Conservation (phyloP, 2,113 vertebrate genomes). For the Ameiurus melas region DNA sequence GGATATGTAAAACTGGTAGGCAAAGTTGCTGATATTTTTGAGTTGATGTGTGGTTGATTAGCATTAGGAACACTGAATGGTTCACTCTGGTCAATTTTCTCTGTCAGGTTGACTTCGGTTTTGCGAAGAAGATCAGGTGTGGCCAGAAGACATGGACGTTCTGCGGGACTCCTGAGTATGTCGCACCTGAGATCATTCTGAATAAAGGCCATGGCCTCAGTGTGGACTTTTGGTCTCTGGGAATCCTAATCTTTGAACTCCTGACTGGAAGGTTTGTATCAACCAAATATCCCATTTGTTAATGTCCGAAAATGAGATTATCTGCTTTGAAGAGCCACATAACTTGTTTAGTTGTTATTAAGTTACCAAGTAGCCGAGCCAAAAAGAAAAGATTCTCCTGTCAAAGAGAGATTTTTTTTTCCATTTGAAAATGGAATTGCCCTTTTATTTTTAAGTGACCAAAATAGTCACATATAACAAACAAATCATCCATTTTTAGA, state of each 20-base stretch:
- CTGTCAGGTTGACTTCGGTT: slow-evolving; percentile 90
- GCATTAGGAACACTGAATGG: background rate
- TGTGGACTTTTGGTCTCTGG: slow-evolving; percentile 93
- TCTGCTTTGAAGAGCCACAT: background rate
- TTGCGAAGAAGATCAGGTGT: slow-evolving; percentile 88
- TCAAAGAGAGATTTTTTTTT: background rate
- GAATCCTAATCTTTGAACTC: slow-evolving; percentile 91
- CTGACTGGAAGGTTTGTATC: slow-evolving; percentile 85
- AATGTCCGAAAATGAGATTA: background rate
- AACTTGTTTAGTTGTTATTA: background rate
- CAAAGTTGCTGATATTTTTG: background rate
- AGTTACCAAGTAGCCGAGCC: background rate
- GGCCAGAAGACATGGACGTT: slow-evolving; percentile 96
- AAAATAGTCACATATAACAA: background rate
- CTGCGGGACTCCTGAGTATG: slow-evolving; percentile 93
- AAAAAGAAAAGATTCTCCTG: background rate
- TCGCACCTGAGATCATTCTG: slow-evolving; percentile 92
- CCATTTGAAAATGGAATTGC: background rate
- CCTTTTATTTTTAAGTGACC: background rate
- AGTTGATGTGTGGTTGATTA: background rate
- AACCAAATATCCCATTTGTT: background rate
- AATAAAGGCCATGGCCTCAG: slow-evolving; percentile 93
- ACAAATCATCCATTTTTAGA: background rate
- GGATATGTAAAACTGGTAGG: slow-evolving; percentile 91
- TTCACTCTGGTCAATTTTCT: background rate